Conservation (phyloP, 2,888 invertebrate genomes). For the Drosophila mettleri region DNA sequence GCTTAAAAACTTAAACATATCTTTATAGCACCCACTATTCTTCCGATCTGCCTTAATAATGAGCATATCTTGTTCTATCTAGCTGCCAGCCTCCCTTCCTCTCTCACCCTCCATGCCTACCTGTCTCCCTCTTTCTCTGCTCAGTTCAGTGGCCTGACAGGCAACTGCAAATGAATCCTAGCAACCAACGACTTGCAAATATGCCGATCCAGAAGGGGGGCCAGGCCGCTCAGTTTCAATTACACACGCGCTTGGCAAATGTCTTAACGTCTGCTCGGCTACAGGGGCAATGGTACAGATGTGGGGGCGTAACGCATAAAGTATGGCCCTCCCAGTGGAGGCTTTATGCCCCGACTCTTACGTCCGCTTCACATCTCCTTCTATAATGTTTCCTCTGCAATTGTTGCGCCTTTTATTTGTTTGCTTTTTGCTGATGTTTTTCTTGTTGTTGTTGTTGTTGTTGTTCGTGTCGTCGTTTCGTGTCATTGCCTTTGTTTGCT, state of each 20-base stretch:
- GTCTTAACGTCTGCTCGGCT: conserved; percentile 15
- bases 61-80: conserved; percentile 9
- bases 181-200: conserved; percentile 8
- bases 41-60: conserved; percentile 16
- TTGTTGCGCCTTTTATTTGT: conserved; percentile 81
- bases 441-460: conserved; percentile 49
- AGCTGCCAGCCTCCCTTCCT: rapidly evolving
- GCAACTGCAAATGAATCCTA: conserved; percentile 10
- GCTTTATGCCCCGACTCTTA: neutral
- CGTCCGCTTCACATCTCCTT: conserved; percentile 18
- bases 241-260: conserved; percentile 77
- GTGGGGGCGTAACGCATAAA: conserved; percentile 35
- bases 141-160: conserved; percentile 21
- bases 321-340: conserved; percentile 6
- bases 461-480: conserved; percentile 65
- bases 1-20: conserved; percentile 1
- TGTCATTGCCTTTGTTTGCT: conserved; percentile 81
- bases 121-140: neutral
- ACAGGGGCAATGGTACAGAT: conserved; percentile 1
- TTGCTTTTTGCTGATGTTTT: conserved; percentile 58
- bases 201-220: conserved; percentile 29
- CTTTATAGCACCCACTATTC: neutral
- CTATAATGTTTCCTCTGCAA: conserved; percentile 53
- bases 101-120: neutral
- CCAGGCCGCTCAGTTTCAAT: conserved; percentile 71